A percentile compares a stretch with the other conserved stretches of the same genome.
Conservation (phyloP, 1,140 invertebrate species). For the Drosophila takahashii region DNA sequence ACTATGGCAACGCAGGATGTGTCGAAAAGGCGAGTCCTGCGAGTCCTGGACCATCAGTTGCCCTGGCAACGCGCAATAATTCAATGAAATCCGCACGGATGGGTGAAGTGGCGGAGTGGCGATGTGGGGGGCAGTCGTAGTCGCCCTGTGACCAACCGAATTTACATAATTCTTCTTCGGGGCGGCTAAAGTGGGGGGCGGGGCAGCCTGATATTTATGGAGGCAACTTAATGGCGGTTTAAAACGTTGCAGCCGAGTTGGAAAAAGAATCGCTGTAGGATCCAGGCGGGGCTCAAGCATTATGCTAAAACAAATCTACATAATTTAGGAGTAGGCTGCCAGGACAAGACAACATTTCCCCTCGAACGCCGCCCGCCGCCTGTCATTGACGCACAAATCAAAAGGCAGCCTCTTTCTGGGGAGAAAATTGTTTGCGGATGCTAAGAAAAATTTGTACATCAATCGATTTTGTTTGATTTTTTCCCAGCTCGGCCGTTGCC, state of each 20-base stretch:
- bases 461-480: constrained; percentile 82
- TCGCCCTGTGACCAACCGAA: constrained; percentile 60
- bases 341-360: constrained; percentile 45
- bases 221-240: constrained; percentile 77
- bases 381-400: constrained; percentile 75
- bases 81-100: constrained; percentile 48
- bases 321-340: constrained; percentile 77
- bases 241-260: constrained; percentile 64
- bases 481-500: constrained; percentile 28
- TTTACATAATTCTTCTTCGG: constrained; percentile 71
- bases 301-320: constrained; percentile 83
- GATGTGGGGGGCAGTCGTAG: too few relatives aligned
- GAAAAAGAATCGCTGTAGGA: constrained; percentile 50
- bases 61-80: constrained; percentile 51
- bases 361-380: constrained; percentile 24
- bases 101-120: constrained; percentile 16
- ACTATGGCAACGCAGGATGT: constrained; percentile 36
- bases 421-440: constrained; percentile 76
- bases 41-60: constrained; percentile 13
- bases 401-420: constrained; percentile 50
- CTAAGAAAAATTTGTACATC: constrained; percentile 82
- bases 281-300: constrained; percentile 45
- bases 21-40: constrained; percentile 26
- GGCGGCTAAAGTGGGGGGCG: constrained; percentile 8
- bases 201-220: constrained; percentile 74